Base-by-base conservation (phyloP, 2,113 vertebrate species). In the human region DNA sequence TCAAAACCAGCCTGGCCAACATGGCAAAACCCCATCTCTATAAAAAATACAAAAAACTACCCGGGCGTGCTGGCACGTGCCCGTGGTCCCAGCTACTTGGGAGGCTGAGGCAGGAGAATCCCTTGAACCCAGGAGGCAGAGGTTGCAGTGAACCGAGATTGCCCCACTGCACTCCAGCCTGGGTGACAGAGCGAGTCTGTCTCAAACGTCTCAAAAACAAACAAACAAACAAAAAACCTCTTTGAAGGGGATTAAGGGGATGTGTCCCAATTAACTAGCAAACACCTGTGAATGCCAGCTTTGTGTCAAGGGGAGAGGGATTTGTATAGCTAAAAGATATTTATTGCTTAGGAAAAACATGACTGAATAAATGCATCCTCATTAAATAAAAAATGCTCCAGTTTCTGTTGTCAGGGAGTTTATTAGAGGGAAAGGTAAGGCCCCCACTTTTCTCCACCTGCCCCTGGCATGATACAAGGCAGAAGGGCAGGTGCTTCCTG, bases 381-480 rank as follows among this genome's bases (percentile, higher is more conserved):
- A 2, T 1, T 14, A 38, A 23, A 20, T 23, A 32, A 30, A 52
- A n/a, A 73, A 78, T 25, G 1, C 22, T 38, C 12, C 59, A 7
- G 5, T 27, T 83, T 82, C 43, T 73, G 12, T 38, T 9, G 52
- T 64, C 16, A 38, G 18, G n/a, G 32, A 35, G 45, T 57, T 61
- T 61, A 43, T 75, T 38, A 66, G n/a, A 8, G 35, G 64, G 61
- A 18, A 32, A n/a, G 16, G 35, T 4, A 27, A 50, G 68, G 13
- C 6, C 8, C 32, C 30, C 16, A 14, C 13, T 3, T 30, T 27
- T 38, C 11, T 12, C 43, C 43, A 20, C 14, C 6, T 6, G 4
- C 2, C 6, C 45, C 8, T 25, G 0, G 11, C 27, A 64, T 30
- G 61, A n/a, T 4, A 43, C 1, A 1, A 0, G 16, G 55, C 25